Evolutionary conservation across 1,140 invertebrate genomes (phyloP), one percentile per base, ranked within the genome.

Genomic region (Drosophila grimshawi): DNA sequence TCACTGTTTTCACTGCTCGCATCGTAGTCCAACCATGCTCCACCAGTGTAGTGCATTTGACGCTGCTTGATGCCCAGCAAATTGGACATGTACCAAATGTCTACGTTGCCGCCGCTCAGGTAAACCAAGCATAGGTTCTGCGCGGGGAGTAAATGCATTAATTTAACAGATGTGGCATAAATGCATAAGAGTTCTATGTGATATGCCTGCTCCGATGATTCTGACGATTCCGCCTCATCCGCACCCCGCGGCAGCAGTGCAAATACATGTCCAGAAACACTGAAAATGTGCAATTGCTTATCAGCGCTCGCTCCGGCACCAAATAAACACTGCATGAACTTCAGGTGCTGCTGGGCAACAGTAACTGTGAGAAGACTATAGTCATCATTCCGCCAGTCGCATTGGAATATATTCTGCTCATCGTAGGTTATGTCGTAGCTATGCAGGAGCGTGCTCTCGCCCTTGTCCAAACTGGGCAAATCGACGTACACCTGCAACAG

Each of bases 61-160:
- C 76, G 69, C 4, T 86, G 67, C 37, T 86, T 83, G 4, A 79
- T 68, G 8, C 62, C 62, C 8, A 69, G 48, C 0, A 80, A 11
- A 4, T 57, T 53, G 6, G 88, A 92, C n/a, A 83, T 37, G 63
- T 86, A 92, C 91, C 86, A 92, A 11, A 92, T 80, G 39, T 92
- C 91, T 27, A 92, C 66, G 33, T 64, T 86, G n/a, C 91, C 91
- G 35, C 69, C 88, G 53, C 57, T 70, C 0, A 92, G 70, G 10
- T 81, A 80, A 2, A 92, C 55, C 19, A 92, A 49, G 3, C 86
- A 80, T 0, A 91, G 45, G 46, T 85, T 86, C 3, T 63, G 69
- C 3, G 61, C 49, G 30, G 79, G 77, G 1, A 90, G 45, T 0
- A 92, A 2, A 4, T 70, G 70, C 48, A 92, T 76, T 11, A 76